A percentile compares a stretch with the other conserved stretches of the same genome.
phyloP scores from a whole-genome alignment of 2,113 vertebrate genomes.

The Athene cunicularia region DNA sequence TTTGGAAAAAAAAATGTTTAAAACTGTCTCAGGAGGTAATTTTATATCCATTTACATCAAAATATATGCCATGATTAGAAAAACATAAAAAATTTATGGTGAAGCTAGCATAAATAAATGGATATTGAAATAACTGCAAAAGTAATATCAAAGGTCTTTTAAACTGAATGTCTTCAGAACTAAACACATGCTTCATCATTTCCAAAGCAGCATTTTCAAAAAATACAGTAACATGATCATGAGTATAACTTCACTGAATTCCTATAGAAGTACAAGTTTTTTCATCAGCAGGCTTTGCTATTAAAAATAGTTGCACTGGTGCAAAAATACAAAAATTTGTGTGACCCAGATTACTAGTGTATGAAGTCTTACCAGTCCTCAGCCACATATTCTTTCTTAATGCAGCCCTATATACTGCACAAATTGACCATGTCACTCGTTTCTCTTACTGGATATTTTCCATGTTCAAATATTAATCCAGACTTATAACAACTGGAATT shows the following conservation, averaged over 20 bases:
- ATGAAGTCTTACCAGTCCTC: background rate
- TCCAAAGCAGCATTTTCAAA: background rate
- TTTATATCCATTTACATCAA: background rate
- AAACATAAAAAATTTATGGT: background rate
- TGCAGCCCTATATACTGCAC: background rate
- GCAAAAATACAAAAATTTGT: background rate
- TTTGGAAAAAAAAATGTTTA: background rate
- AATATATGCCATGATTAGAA: background rate
- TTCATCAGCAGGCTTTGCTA: background rate
- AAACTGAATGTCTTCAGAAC: background rate
- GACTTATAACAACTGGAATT: background rate
- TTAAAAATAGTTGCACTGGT: background rate
- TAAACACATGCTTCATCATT: background rate
- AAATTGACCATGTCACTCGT: background rate
- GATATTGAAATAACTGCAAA: background rate
- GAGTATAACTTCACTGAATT: background rate
- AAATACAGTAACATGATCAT: background rate
- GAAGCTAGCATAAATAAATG: background rate
- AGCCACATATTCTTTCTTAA: background rate
- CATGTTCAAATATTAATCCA: background rate
- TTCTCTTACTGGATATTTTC: background rate
- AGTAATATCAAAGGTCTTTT: background rate
- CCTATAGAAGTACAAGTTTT: background rate
- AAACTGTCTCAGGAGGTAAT: background rate
- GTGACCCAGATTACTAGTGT: background rate